Evolutionary conservation across 2,888 invertebrate species (phyloP), one percentile per base, ranked within the genome.

Genomic region (Petrolisthes manimaculis): DNA sequence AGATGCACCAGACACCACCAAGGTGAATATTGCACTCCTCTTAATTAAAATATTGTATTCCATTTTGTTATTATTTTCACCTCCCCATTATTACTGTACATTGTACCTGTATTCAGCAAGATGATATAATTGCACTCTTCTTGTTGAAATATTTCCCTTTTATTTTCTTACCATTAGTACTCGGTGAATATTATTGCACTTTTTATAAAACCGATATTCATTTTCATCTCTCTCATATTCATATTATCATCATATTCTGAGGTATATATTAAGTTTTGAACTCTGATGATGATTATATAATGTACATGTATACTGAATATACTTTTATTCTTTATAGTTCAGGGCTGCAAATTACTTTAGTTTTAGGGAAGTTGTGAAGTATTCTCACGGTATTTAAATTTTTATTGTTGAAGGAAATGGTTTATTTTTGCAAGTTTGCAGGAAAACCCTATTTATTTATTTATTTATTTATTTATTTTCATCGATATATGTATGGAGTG

Each of bases 1-100:
- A 86, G 82, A 80, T 61, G 79, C 74, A 83, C 75, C 83, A 83
- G 86, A 86, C 86, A 83, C 78, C 83, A 83, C 53, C 83, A 86
- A 86, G 86, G 86, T 87, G 83, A 87, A 87, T 87, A 87, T 87
- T 83, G n/a, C 83, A 56, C 81, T 80, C 77, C 21, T 84, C 24
- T 84, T 84, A 37, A 37, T 37, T 37, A 77, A 84, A 55, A 84
- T 71, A 83, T 83, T 14, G 14, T 82, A 67, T 84, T 24, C 37
- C 55, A 74, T 84, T 78, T 61, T 53, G 54, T 77, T 77, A 18
- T 84, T 67, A 61, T 61, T 12, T 67, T 69, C 3, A 67, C 21
- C 67, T 84, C n/a, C 78, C 78, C 24, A 78, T 61, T 24, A 78
- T 53, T 56, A 77, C 54, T 84, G 21, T 84, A 21, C 56, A 37